Conservation (phyloP, 1,140 invertebrate genomes). For the Anastrepha obliqua region DNA sequence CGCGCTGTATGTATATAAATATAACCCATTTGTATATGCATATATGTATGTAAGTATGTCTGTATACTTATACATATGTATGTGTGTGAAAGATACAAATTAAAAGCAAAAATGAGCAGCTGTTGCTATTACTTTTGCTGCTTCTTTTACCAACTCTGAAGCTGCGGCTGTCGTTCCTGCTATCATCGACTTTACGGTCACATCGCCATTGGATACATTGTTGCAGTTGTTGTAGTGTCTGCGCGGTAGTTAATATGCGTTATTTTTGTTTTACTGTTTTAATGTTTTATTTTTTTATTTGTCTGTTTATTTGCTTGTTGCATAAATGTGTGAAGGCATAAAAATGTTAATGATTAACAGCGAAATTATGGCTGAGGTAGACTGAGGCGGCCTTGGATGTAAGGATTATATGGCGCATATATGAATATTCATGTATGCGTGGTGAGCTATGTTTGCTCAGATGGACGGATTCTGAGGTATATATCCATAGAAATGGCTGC, state of each 20-base stretch:
- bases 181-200: neutral
- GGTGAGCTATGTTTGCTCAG: neutral
- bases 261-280: conserved; percentile 16
- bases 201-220: neutral
- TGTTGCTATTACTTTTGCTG: neutral
- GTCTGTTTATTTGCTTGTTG: conserved; percentile 20
- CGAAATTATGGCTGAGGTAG: neutral
- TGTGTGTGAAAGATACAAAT: neutral
- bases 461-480: neutral
- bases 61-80: neutral
- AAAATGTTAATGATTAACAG: conserved; percentile 47
- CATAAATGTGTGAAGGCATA: conserved; percentile 14
- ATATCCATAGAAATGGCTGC: too few relatives aligned
- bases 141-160: neutral
- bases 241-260: neutral
- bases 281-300: neutral
- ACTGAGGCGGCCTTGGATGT: neutral
- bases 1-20: too few relatives aligned
- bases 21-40: too few relatives aligned
- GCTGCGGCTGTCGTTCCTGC: neutral
- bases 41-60: too few relatives aligned
- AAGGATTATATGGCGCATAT: neutral
- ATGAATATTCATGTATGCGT: neutral
- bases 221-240: neutral
- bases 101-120: conserved; percentile 11